Base-by-base conservation (phyloP, 1,140 invertebrate genomes). In the Colletes gigas region DNA sequence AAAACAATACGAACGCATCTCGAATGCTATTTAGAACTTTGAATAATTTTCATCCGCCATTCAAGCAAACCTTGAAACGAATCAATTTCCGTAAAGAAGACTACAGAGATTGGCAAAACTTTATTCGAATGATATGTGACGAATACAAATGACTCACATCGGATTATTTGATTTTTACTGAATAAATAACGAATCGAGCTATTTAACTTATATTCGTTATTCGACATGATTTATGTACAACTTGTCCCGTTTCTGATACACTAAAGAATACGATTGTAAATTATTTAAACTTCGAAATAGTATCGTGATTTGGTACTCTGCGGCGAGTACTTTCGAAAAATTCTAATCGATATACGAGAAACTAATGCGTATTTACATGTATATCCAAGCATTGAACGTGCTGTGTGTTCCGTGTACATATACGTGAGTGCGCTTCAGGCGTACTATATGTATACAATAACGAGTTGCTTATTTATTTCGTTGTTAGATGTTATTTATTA, bases 401-500 rank as follows among this genome's bases (percentile, higher is more conserved):
- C 67, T 30, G 47, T 41, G 79, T 77, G 82, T 81, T 69, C 39
- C 57, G 47, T 86, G 73, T 83, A 78, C 57, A 78, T 55, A 60
- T 83, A 76, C 59, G 44, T 12, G 44, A 66, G 67, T 63, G 84
- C 74, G 55, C 55, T 7, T 55, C 19, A 17, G 4, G 19, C 41
- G 67, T 62, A 30, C 41, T 88, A 86, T 86, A 87, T 85, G 55
- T 65, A 87, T 88, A 73, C 77, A 81, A 82, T 71, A 84, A 90
- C 79, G 86, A 89, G 69, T 86, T 50, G 50, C 83, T 90, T 92
- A 92, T 91, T 91, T 91, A 91, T 92, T 91, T 88, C 85, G 83
- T 91, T 91, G 86, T 90, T 89, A 90, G 89, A 76, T 90, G 88
- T 90, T 92, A 92, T 91, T 87, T 90, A 91, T 91, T 92, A 92